Base-by-base conservation (phyloP, 1,140 invertebrate species). In the Papilio polytes region DNA sequence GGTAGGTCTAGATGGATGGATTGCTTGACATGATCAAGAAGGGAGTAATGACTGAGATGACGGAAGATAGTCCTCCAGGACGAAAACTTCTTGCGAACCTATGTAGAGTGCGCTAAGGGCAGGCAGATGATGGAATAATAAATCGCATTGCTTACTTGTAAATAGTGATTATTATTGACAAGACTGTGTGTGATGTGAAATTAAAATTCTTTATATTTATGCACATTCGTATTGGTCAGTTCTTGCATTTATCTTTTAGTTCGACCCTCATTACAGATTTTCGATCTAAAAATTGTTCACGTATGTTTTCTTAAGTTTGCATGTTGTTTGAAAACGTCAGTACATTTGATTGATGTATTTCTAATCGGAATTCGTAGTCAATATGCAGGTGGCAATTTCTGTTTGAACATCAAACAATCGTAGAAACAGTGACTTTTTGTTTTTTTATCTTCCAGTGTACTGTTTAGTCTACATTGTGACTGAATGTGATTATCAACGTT, bases 381-480 rank as follows among this genome's bases (percentile, higher is more conserved):
- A 74, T 74, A 78, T 15, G 46, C 36, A 78, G 77, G 77, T 78
- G 77, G 53, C 31, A 66, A 20, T 36, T 20, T 63, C n/a, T 46
- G 56, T 78, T 78, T 63, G 77, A 78, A 46, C 53, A 63, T 78
- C 77, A 41, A 63, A 53, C 74, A 77, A 31, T 74, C 13, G 41
- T 7, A 20, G 51, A 77, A 56, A 53, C 26, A 51, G 15, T 77
- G 48, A 56, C 8, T 78, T 78, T 78, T 66, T 66, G 56, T 78
- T 36, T 63, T 36, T 31, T 44, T 20, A 4, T 20, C 59, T 20
- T 26, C 31, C 13, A 76, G 13, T 51, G 7, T n/a, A 76, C 13
- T 78, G 76, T 78, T 78, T 78, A 78, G 77, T 78, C 77, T 78
- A 46, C n/a, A 22, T 36, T n/a, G 26, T 36, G 63, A 70, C 63